Evolutionary conservation across 2,797 vertebrate species (phyloP).

Genomic region (Luscinia luscinia): DNA sequence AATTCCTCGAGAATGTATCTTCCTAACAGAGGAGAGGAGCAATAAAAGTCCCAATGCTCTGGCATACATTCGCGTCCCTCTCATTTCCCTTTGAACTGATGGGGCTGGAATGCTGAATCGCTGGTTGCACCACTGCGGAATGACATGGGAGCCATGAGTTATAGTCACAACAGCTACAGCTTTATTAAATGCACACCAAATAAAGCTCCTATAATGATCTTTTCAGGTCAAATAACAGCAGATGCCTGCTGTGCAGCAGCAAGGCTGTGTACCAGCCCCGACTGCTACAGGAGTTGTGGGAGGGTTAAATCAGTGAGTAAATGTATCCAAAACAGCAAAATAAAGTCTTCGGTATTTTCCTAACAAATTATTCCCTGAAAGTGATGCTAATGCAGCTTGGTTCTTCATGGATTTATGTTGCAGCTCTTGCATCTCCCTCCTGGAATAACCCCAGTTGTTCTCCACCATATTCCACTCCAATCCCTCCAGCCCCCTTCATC

Average conservation of each 20-base stretch:
- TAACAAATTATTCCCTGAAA: conserved; percentile 13
- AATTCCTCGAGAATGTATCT: conserved; percentile 45
- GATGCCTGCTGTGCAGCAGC: conserved; percentile 40
- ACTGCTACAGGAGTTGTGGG: not conserved
- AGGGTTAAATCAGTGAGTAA: not conserved
- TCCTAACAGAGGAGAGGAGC: conserved; percentile 35
- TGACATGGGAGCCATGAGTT: conserved; percentile 55
- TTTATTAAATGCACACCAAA: conserved; percentile 68
- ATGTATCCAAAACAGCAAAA: not conserved
- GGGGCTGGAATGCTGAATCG: conserved; percentile 58
- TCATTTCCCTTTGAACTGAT: conserved; percentile 59
- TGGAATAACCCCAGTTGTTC: not conserved
- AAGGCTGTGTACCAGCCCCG: not conserved
- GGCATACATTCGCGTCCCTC: conserved; percentile 23
- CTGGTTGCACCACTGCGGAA: conserved; percentile 48
- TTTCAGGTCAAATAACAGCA: conserved; percentile 59
- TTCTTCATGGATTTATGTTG: not conserved
- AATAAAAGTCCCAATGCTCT: conserved; percentile 61
- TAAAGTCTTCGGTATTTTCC: not conserved
- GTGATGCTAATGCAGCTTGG: not conserved
- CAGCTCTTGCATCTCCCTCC: not conserved
- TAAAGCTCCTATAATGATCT: conserved; percentile 50
- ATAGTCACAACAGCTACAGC: conserved; percentile 40
- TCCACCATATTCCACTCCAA: not conserved
- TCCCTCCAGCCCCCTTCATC: not conserved